Evolutionary conservation across 2,888 invertebrate genomes (phyloP), one percentile per base, ranked within the genome.

Genomic region (Tuta absoluta): DNA sequence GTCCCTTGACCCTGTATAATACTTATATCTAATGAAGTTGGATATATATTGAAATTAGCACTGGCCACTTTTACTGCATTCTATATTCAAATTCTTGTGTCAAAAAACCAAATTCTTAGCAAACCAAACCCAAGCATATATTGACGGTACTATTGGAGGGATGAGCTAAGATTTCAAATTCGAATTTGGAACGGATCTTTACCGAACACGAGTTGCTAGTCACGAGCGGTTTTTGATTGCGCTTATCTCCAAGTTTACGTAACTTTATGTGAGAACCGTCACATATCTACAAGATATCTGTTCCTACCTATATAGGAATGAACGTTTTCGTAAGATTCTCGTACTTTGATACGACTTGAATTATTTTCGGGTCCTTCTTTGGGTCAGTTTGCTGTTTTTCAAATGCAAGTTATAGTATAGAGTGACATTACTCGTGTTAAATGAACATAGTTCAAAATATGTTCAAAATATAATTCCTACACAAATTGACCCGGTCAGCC

Each of bases 141-240:
- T 8, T 33, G 10, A 10, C 63, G n/a, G n/a, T n/a, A 23, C 23
- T 4, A 17, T n/a, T 37, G 58, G 49, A 37, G 12, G 17, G 51
- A 10, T 7, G 0, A 14, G 17, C 28, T 57, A 23, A 65, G 57
- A 57, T 62, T 14, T 57, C 17, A 33, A 57, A 49, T 62, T 45
- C 45, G 5, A 45, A 57, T 57, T 56, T 37, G 49, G 48, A 49
- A 49, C 7, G 14, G 41, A 65, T 41, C 28, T 48, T 57, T 45
- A 8, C 28, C 58, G 33, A 19, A 33, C 23, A 53, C 14, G 53
- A 64, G 65, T 57, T 33, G 11, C n/a, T 37, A 48, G 62, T 65
- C 60, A 12, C 17, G n/a, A 65, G 21, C 61, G 61, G 57, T 65
- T 62, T 65, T 62, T 65, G 65, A 65, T 65, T 57, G 45, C 56